phyloP scores from a whole-genome alignment of 2,113 vertebrate genomes.

The Onychorhynchus coronatus region DNA sequence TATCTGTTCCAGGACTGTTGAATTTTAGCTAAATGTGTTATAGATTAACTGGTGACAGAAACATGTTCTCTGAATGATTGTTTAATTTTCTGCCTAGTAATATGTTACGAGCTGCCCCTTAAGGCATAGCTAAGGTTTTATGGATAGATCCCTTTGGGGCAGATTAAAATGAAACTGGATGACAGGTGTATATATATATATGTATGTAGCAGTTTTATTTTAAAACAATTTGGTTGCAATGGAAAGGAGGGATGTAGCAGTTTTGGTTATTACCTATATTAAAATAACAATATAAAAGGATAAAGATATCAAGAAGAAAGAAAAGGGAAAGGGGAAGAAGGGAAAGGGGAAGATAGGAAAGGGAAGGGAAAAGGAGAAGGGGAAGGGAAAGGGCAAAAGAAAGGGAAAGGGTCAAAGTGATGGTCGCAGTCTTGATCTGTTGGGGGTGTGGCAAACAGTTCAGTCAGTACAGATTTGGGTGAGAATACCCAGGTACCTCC shows the following conservation, averaged over 20 bases:
- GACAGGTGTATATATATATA: not conserved
- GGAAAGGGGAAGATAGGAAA: not conserved
- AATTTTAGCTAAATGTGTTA: not conserved
- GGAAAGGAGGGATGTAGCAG: not conserved
- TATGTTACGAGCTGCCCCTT: too few species aligned
- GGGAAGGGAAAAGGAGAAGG: not conserved
- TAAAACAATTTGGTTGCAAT: not conserved
- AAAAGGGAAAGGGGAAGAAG: not conserved
- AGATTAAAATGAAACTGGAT: not conserved
- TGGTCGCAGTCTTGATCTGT: accelerated
- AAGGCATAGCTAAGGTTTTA: not conserved
- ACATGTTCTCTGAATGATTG: not conserved
- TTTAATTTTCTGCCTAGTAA: conserved; percentile 27
- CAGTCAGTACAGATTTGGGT: accelerated
- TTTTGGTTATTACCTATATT: not conserved
- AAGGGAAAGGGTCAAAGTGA: too few species aligned
- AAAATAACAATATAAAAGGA: not conserved
- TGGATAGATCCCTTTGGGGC: not conserved
- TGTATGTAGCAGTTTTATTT: not conserved
- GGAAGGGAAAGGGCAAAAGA: too few species aligned
- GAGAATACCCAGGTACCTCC: not conserved
- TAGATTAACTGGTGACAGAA: conserved; percentile 39
- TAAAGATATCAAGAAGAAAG: not conserved
- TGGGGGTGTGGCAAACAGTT: not conserved
- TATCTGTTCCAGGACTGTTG: not conserved